Conservation (phyloP, 2,113 vertebrate species). For the Blennius ocellaris region DNA sequence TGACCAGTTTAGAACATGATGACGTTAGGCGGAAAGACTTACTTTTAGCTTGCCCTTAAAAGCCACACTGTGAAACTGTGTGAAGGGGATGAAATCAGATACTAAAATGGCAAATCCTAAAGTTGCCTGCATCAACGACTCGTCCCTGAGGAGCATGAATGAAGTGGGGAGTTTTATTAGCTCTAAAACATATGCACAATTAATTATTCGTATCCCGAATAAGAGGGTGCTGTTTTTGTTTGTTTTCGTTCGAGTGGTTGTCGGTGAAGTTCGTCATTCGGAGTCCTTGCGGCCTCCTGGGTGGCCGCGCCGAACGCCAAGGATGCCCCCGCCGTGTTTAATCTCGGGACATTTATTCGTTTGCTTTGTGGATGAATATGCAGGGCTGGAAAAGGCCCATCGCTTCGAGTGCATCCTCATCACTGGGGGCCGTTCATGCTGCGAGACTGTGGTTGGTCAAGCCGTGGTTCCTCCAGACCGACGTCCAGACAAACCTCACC, state of each 20-base stretch:
- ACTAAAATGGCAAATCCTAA: conserved; percentile 56
- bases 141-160: background rate
- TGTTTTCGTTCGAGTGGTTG: conserved; percentile 66
- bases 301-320: conserved; percentile 76
- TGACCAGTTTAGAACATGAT: conserved; percentile 69
- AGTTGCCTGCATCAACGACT: conserved; percentile 28
- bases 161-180: conserved; percentile 25
- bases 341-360: conserved; percentile 80
- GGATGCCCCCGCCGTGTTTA: conserved; percentile 77
- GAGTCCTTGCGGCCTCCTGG: conserved; percentile 64
- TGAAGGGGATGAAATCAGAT: conserved; percentile 65
- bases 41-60: conserved; percentile 59
- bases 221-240: conserved; percentile 57
- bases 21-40: conserved; percentile 71
- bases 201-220: conserved; percentile 51
- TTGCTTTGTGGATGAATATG: conserved; percentile 81
- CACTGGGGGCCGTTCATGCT: conserved; percentile 79
- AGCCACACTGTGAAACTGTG: conserved; percentile 65
- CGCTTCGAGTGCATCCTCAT: conserved; percentile 68
- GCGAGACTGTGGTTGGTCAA: conserved; percentile 79
- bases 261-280: conserved; percentile 52
- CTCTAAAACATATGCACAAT: conserved; percentile 38
- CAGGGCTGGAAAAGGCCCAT: conserved; percentile 76
- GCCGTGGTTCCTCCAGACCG: conserved; percentile 49
- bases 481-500: conserved; percentile 55